Evolutionary conservation across 92 coral and sea anemone genomes (phyloP), one percentile per base, ranked within the genome.

Genomic region (Porites divaricata): DNA sequence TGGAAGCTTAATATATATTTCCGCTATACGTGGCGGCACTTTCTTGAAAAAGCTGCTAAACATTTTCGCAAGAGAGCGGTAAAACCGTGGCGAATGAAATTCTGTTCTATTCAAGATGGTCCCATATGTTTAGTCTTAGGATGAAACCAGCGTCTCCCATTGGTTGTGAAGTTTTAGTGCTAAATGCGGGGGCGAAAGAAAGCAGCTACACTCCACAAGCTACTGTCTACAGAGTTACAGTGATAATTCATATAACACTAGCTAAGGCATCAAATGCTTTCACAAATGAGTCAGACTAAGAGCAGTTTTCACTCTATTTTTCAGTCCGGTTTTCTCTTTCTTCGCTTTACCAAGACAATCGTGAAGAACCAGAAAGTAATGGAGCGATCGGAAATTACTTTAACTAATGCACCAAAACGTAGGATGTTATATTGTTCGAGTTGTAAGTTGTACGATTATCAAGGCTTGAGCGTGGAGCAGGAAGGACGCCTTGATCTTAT

Each of bases 341-440:
- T 70, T 1, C 1, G 54, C 26, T 35, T 66, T 62, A 24, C 20
- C 6, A 19, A 7, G 35, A 6, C 53, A 15, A 19, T 66, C 66
- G 51, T 48, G n/a, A n/a, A n/a, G n/a, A n/a, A n/a, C n/a, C n/a
- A n/a, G n/a, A n/a, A n/a, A n/a, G n/a, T 50, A 54, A 54, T 49
- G 16, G 22, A 6, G 50, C 24, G 14, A 26, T 28, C 86, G 86
- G 79, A 72, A 72, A 82, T 72, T 41, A 41, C 17, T 9, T 28
- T 0, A 1, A 0, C 16, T 11, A 54, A 59, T 5, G 48, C 70
- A 20, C 26, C 45, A 25, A 26, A 71, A 71, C 59, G 12, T 2
- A 61, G 77, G 86, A 81, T 81, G 72, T 81, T 81, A 20, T 62
- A 61, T 72, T 70, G 77, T 35, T 53, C 23, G 57, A 12, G 69